Conservation (phyloP, 2,797 vertebrate genomes). For the Schizothorax lantsangensis region DNA sequence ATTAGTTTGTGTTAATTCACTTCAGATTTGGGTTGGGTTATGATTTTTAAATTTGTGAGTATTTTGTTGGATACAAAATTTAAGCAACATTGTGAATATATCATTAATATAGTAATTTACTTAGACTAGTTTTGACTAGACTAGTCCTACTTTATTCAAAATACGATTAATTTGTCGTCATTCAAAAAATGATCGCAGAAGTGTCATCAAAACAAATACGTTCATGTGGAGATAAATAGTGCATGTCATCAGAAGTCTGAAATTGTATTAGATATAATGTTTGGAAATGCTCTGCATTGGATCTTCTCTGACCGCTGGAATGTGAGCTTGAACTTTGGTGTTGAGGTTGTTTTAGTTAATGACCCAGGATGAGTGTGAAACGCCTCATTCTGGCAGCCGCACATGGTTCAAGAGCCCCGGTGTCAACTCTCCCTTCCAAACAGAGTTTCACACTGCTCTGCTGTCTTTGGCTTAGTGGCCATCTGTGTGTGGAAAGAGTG, state of each 20-base stretch:
- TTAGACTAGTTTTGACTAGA: not conserved
- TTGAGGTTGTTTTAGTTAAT: conserved; percentile 43
- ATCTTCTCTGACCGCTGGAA: conserved; percentile 30
- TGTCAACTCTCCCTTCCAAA: conserved; percentile 36
- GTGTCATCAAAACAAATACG: not conserved
- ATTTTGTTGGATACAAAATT: not conserved
- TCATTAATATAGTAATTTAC: not conserved
- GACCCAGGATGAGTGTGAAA: conserved; percentile 17
- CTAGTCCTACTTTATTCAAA: not conserved
- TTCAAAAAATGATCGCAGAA: not conserved
- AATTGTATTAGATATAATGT: not conserved
- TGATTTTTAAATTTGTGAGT: not conserved
- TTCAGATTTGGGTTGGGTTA: not conserved
- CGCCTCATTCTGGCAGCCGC: conserved; percentile 35
- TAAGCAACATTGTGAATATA: not conserved
- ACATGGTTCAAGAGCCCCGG: conserved; percentile 5
- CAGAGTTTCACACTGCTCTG: conserved; percentile 14
- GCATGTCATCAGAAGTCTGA: not conserved
- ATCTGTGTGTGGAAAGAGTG: conserved; percentile 42
- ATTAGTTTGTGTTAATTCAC: not conserved
- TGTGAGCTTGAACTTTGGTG: conserved; percentile 36
- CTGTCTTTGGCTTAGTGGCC: conserved; percentile 43
- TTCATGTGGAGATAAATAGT: not conserved
- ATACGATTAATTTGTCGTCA: not conserved
- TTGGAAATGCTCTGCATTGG: conserved; percentile 3